Percentiles rank a stretch among this genome's conserved stretches.
phyloP scores from a whole-genome alignment of 1,140 invertebrate genomes.

The Cydia splendana region DNA sequence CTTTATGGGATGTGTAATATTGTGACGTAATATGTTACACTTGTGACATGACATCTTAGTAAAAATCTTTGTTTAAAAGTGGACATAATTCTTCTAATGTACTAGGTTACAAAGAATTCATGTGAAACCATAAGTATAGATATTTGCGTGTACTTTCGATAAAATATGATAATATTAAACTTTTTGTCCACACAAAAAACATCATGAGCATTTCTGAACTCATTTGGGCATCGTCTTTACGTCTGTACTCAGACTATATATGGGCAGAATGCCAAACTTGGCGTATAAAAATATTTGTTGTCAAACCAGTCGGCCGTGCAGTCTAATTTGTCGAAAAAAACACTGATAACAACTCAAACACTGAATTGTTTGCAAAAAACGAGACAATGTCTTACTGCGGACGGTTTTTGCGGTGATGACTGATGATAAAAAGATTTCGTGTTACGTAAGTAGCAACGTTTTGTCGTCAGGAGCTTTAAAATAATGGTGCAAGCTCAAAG shows the following conservation, averaged over 20 bases:
- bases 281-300: constrained; percentile 16
- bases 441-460: background rate
- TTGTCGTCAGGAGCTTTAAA: background rate
- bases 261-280: constrained; percentile 7
- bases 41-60: no score
- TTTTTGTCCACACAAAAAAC: background rate
- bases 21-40: no score
- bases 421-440: constrained; percentile 3
- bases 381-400: constrained; percentile 3
- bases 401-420: background rate
- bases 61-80: no score
- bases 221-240: background rate
- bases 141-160: no score
- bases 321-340: constrained; percentile 12
- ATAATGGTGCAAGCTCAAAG: no score
- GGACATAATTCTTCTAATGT: no score
- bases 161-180: no score
- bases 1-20: no score
- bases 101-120: no score
- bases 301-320: constrained; percentile 1
- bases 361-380: constrained; percentile 10
- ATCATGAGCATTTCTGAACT: background rate
- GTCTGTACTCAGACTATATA: background rate
- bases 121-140: no score
- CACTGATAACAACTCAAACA: constrained; percentile 30